Conservation (phyloP, 2,113 vertebrate species). For the Orientallactaga bullata region DNA sequence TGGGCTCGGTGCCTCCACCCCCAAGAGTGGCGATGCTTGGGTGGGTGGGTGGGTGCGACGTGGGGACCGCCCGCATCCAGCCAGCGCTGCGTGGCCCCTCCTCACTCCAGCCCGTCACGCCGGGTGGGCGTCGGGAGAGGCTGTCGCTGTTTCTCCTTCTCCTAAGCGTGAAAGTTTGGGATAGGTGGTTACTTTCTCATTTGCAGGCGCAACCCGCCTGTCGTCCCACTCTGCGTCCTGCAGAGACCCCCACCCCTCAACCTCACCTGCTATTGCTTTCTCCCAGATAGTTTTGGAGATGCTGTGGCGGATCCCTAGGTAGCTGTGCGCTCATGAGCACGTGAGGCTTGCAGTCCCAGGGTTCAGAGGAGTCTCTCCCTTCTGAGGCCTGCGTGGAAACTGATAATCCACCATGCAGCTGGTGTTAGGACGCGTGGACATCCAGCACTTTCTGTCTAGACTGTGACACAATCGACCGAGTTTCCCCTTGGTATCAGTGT, state of each 20-base stretch:
- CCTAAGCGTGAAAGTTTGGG: slow-evolving; percentile 62
- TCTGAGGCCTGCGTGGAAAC: background rate
- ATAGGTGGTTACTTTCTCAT: background rate
- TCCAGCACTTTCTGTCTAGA: background rate
- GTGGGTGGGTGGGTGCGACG: slow-evolving; percentile 11
- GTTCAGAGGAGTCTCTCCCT: background rate
- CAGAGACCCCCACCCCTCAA: background rate
- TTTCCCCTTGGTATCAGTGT: background rate
- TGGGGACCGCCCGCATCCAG: background rate
- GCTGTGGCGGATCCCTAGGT: background rate
- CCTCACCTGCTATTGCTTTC: background rate
- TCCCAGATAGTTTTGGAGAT: too few relatives aligned
- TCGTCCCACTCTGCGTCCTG: background rate
- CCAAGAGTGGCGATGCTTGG: background rate
- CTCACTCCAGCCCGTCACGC: background rate
- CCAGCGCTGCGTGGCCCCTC: slow-evolving; percentile 50
- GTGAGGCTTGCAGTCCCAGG: background rate
- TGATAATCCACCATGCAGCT: background rate
- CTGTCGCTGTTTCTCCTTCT: background rate
- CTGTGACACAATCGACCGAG: background rate
- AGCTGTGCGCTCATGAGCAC: background rate
- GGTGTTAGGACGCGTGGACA: background rate
- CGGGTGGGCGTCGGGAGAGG: background rate
- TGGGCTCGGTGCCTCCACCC: background rate
- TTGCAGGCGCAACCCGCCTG: fast-evolving